Base-by-base conservation (phyloP, 2,797 vertebrate species). In the Podarcis siculus region DNA sequence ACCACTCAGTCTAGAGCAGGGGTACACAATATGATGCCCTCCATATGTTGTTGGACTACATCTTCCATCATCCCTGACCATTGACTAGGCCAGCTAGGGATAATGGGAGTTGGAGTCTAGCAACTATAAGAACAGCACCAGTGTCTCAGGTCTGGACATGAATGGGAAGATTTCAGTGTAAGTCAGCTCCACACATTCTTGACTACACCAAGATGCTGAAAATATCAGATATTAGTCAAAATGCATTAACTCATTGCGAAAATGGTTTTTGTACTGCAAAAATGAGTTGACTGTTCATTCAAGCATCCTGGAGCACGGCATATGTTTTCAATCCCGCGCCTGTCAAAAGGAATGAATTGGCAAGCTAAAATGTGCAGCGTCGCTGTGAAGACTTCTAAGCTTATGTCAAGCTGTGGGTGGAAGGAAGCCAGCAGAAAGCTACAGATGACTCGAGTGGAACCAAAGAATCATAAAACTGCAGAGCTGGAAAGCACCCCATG, bases 331-430 rank as follows among this genome's bases (percentile, higher is more conserved):
- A 82, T 58, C 76, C 39, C 79, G 49, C 69, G 79, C 77, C 76
- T 91, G 84, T 79, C 58, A 64, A 85, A 81, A 86, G 35, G 79
- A 86, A 89, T 64, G 75, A 39, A 55, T 75, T 2, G 1, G 9
- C 83, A 55, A 80, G 42, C 72, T 92, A 79, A 89, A 92, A 93
- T 1, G 8, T 42, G 49, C 49, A 55, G 42, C 76, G 58, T 64
- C 66, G 89, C 86, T 76, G 83, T 45, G 89, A 86, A 72, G 2
- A 0, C n/a, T 88, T 69, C 88, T 75, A 72, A 88, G 79, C 66
- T n/a, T 10, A 0, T 81, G 49, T 64, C 77, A 75, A 92, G 49
- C 2, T 37, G 8, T 12, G 49, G 87, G 82, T 75, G 72, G 49
- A 90, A 92, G 23, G 23, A 27, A 23, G 79, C 58, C 71, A 19